phyloP scores from a whole-genome alignment of 2,797 vertebrate species.

The Neopelma chrysocephalum region DNA sequence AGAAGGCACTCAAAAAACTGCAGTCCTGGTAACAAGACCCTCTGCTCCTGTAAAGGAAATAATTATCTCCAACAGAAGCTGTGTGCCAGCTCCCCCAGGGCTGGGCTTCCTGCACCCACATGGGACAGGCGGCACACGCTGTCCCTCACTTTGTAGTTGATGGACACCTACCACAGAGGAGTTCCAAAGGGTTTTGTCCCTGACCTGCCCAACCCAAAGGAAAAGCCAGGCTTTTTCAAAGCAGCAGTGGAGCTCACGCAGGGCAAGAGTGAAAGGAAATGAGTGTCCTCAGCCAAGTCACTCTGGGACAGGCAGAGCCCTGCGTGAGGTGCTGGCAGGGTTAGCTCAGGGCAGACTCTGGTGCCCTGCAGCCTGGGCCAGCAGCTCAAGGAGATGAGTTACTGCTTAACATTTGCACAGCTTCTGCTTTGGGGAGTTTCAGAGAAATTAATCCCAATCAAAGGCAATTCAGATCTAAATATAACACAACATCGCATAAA shows the following conservation, averaged over 20 bases:
- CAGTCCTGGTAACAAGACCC: background rate
- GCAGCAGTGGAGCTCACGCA: background rate
- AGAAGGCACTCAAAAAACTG: background rate
- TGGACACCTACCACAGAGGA: background rate
- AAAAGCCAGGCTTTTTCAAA: background rate
- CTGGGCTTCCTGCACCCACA: constrained; percentile 10
- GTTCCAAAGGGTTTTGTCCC: background rate
- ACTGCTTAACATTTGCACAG: background rate
- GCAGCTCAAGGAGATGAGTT: background rate
- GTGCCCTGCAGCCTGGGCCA: background rate
- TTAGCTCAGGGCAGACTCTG: constrained; percentile 8
- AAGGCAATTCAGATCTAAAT: constrained; percentile 3
- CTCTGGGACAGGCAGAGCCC: background rate
- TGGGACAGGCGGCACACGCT: fast-evolving
- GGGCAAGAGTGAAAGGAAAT: background rate
- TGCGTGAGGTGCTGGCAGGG: background rate
- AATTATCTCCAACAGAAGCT: background rate
- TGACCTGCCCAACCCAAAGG: background rate
- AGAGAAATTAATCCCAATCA: background rate
- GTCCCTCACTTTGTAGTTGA: background rate
- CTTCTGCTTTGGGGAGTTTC: background rate
- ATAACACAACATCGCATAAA: background rate
- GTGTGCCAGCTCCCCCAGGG: background rate
- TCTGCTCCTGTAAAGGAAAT: background rate
- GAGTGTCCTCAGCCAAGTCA: background rate